These are phyloP conservation scores for Semotilus atromaculatus DNA, from an alignment of 2,797 vertebrate genomes.

Conservation along the genomic window DNA sequence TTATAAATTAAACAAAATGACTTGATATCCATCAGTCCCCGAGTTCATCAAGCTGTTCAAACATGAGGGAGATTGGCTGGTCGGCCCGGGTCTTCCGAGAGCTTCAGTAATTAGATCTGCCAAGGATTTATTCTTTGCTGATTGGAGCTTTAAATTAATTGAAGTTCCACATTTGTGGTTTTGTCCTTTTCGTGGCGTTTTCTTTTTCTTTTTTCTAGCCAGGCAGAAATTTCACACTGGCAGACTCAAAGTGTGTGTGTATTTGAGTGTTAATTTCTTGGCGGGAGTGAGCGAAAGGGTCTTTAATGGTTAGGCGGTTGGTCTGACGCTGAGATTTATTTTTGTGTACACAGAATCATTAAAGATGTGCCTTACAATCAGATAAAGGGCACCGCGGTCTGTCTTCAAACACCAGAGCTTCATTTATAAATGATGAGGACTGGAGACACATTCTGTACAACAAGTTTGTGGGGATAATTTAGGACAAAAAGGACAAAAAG, in stretches of 20 bases:
- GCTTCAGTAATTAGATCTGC: constrained; percentile 99
- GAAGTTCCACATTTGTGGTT: constrained; percentile 97
- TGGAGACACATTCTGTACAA: neutral
- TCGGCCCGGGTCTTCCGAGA: constrained; percentile 94
- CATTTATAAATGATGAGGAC: neutral
- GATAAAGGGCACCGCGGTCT: constrained; percentile 51
- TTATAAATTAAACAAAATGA: constrained; percentile 99
- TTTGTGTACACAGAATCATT: constrained; percentile 64
- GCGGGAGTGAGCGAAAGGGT: constrained; percentile 75
- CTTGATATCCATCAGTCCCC: constrained; percentile 99
- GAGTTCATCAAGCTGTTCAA: constrained; percentile 99
- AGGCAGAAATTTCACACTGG: constrained; percentile 89
- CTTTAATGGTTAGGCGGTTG: constrained; percentile 76
- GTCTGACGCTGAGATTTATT: constrained; percentile 69
- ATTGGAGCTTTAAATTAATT: constrained; percentile 99
- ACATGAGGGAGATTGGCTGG: constrained; percentile 94
- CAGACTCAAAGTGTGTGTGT: constrained; percentile 69
- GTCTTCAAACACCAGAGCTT: constrained; percentile 9
- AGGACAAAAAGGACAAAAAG: neutral
- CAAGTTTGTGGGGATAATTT: neutral
- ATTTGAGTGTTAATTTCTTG: constrained; percentile 3
- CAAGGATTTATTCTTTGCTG: constrained; percentile 97
- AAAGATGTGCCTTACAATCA: constrained; percentile 59
- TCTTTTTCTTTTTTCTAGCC: constrained; percentile 67
- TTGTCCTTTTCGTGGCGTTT: constrained; percentile 91